phyloP scores from a whole-genome alignment of 92 coral and sea anemone genomes.

The Parazoanthus atlanticus region DNA sequence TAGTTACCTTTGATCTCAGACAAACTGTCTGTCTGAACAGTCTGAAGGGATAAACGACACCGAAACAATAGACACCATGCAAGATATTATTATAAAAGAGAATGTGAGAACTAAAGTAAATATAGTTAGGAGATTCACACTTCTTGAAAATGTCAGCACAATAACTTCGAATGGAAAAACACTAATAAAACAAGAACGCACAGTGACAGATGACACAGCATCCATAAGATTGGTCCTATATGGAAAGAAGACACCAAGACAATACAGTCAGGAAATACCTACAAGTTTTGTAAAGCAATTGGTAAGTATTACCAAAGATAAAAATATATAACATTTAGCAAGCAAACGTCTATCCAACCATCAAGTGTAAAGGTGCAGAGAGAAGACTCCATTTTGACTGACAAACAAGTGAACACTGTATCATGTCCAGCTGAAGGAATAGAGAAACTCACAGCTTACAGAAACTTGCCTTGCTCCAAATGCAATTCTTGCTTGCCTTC shows the following conservation, averaged over 20 bases:
- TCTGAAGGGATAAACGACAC: slow-evolving; percentile 33
- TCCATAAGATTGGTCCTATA: slow-evolving; percentile 46
- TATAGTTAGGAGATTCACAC: slow-evolving; percentile 57
- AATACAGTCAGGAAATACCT: slow-evolving; percentile 46
- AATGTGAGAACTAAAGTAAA: slow-evolving; percentile 52
- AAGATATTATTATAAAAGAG: slow-evolving; percentile 47
- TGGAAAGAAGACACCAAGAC: slow-evolving; percentile 45
- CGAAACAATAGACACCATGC: slow-evolving; percentile 33
- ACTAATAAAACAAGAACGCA: slow-evolving; percentile 44
- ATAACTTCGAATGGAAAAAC: slow-evolving; percentile 47
- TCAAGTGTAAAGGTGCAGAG: too few relatives aligned
- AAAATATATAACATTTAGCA: slow-evolving; percentile 47
- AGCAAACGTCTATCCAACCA: slow-evolving; percentile 44
- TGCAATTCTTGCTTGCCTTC: slow-evolving; percentile 53
- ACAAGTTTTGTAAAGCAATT: slow-evolving; percentile 41
- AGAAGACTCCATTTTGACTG: too few relatives aligned
- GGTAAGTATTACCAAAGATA: slow-evolving; percentile 44
- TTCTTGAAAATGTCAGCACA: slow-evolving; percentile 44
- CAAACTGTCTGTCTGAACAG: slow-evolving; percentile 19
- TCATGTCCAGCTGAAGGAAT: slow-evolving; percentile 52
- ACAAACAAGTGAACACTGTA: slow-evolving; percentile 44
- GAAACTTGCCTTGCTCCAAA: slow-evolving; percentile 46
- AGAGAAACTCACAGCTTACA: slow-evolving; percentile 52
- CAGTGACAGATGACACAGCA: slow-evolving; percentile 53
- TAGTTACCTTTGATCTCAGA: slow-evolving; percentile 46